Evolutionary conservation across 2,113 vertebrate genomes (phyloP), one percentile per base, ranked within the genome.

Genomic region (Chionodraco myersi): DNA sequence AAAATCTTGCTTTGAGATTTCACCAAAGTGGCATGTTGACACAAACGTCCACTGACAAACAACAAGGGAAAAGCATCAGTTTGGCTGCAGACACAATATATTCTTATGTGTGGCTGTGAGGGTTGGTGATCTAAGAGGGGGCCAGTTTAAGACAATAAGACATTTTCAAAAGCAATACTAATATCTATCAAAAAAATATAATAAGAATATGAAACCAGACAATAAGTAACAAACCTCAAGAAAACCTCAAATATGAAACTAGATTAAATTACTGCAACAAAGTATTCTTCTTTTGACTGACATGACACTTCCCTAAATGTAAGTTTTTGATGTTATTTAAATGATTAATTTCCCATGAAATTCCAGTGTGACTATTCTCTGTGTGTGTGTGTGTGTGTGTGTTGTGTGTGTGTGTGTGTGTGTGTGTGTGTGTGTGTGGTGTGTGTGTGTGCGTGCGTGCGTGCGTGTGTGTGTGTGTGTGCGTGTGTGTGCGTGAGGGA

Each of bases 21-120:
- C 77, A 66, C 76, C 58, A 81, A 68, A 67, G 61, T 85, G 84
- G 75, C 74, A 65, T 59, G 45, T 79, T 81, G 77, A 56, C 71
- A 70, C 60, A n/a, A 44, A 61, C 0, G 6, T 71, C 71, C 44
- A 6, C 4, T 47, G 62, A 69, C 34, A 61, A 21, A 48, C 67
- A 34, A 65, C 57, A 68, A 59, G 10, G 63, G 30, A 72, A 16
- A 53, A 75, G 54, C 44, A 68, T 48, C 44, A 44, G 10, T 30
- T 2, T 36, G 2, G 3, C 23, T 16, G 21, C 11, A 9, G 41
- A 68, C 26, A 61, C 48, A 23, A 8, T 30, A 1, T 57, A 47
- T 34, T 47, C 10, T 10, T 62, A 9, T 13, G 16, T n/a, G 36
- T 14, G 23, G 21, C 23, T 34, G 59, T 10, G n/a, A n/a, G 21